Evolutionary conservation across 2,113 vertebrate genomes (phyloP).

Genomic region (Dunckerocampus dactyliophorus): DNA sequence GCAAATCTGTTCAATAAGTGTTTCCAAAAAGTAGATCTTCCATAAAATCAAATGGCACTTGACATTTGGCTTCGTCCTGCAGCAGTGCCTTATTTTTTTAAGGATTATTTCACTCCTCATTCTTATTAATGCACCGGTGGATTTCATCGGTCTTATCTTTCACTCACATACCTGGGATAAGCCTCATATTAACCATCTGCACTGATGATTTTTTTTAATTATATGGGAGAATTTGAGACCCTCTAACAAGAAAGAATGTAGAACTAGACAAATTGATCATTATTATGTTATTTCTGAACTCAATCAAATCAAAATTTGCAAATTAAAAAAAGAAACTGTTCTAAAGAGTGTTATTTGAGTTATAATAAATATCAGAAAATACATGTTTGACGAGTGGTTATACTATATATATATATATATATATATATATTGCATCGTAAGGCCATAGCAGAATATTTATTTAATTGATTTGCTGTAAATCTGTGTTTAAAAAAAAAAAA

Average conservation of each 20-base stretch:
- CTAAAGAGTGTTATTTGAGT: too few species aligned
- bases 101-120: conserved; percentile 69
- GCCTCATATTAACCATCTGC: conserved; percentile 66
- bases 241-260: conserved; percentile 19
- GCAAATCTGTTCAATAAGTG: neutral
- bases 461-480: too few species aligned
- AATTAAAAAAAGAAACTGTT: too few species aligned
- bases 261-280: neutral
- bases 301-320: too few species aligned
- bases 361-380: too few species aligned
- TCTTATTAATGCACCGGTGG: conserved; percentile 67
- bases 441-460: too few species aligned
- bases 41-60: conserved; percentile 66
- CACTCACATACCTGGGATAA: conserved; percentile 66
- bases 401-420: too few species aligned
- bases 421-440: too few species aligned
- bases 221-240: conserved; percentile 27
- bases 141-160: conserved; percentile 70
- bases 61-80: conserved; percentile 68
- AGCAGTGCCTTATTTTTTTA: conserved; percentile 55
- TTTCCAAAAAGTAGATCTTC: conserved; percentile 33
- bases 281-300: too few species aligned
- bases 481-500: too few species aligned
- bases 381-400: too few species aligned
- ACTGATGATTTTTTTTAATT: conserved; percentile 70